phyloP scores from a whole-genome alignment of 1,140 invertebrate genomes.

The Wiebesia pumilae region DNA sequence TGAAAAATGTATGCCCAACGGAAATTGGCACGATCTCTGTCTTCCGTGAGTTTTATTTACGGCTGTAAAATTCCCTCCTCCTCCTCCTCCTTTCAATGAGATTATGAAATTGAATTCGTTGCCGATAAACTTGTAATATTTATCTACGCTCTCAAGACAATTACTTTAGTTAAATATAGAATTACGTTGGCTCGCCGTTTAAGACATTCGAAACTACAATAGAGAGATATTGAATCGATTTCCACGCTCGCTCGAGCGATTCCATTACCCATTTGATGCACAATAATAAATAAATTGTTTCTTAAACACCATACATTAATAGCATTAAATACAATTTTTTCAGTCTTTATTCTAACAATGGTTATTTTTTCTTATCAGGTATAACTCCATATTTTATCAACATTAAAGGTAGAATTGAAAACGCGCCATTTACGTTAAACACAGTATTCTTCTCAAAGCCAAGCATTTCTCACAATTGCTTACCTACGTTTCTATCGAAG shows the following conservation, averaged over 20 bases:
- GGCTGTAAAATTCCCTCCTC: not conserved
- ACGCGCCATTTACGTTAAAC: not conserved
- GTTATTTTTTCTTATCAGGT: not conserved
- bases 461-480: not conserved
- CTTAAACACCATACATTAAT: not conserved
- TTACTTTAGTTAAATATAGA: constrained; percentile 13
- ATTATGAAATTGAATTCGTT: constrained; percentile 20
- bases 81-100: not conserved
- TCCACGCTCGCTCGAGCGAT: not conserved
- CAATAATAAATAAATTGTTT: not conserved
- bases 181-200: not conserved
- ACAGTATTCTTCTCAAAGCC: not conserved
- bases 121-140: not conserved
- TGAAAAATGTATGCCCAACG: not conserved
- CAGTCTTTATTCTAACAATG: not conserved
- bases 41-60: constrained; percentile 16
- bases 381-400: not conserved
- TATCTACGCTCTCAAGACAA: not conserved
- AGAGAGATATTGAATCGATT: not conserved
- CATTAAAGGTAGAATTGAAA: not conserved
- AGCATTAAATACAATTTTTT: not conserved
- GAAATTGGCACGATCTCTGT: not conserved
- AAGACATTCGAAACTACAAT: not conserved
- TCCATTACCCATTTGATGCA: not conserved
- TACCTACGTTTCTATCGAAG: not conserved